Evolutionary conservation across 2,888 invertebrate species (phyloP), one percentile per base, ranked within the genome.

Genomic region (Matsumyia berberina): DNA sequence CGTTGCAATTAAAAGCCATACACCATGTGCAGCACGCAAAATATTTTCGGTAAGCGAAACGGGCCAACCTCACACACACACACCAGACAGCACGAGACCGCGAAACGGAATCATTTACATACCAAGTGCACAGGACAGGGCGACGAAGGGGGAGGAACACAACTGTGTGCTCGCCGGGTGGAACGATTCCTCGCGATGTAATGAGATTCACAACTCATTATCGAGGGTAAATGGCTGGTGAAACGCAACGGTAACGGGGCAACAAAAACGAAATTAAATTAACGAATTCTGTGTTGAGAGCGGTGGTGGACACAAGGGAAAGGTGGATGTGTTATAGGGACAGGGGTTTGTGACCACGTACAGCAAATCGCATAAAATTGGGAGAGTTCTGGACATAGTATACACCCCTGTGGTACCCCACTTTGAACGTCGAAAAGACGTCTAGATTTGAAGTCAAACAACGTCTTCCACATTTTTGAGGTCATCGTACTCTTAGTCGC

Each of bases 181-280:
- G 70, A 79, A 79, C 85, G 74, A 85, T 85, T 85, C 79, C 85
- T 79, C 79, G 58, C 79, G 53, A 4, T 3, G 64, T 85, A 85
- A 85, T 85, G 85, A 85, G 85, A 85, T 77, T 81, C 76, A 67
- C 77, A 86, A 82, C 86, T 87, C 86, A 86, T 86, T 86, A 86
- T 78, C 79, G 87, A 72, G 79, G 77, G 83, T 86, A 86, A 86
- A 82, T 82, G 86, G 74, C 82, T 82, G 82, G 86, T 79, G 82
- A 86, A 86, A 86, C 82, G 86, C 76, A 86, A 82, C 69, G 83
- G 79, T 73, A 83, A 83, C 83, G 78, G 79, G 83, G 79, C 78
- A 83, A 83, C 83, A 83, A 83, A 79, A 79, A 79, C 29, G 57
- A 78, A 83, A 83, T 83, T 78, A 83, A 83, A 83, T 83, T 83